These are phyloP conservation scores for Plecotus auritus DNA, from an alignment of 2,113 vertebrate genomes.

Conservation along the genomic window DNA sequence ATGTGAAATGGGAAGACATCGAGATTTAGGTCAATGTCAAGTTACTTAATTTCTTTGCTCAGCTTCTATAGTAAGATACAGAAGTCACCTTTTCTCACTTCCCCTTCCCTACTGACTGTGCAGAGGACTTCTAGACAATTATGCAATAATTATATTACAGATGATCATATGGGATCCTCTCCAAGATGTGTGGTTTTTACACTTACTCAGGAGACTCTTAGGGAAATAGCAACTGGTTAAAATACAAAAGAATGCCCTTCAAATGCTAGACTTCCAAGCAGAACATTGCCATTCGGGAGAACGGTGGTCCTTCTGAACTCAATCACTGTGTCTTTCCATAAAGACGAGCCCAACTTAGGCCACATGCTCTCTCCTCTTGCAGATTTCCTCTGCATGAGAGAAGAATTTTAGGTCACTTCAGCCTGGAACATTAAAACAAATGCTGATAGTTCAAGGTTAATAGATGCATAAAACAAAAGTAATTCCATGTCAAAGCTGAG, in stretches of 20 bases:
- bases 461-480: constrained; percentile 90
- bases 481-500: constrained; percentile 86
- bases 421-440: constrained; percentile 86
- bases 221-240: not conserved
- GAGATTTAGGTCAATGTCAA: not conserved
- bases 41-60: not conserved
- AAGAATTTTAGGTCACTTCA: constrained; percentile 85
- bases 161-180: not conserved
- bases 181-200: not conserved
- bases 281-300: not conserved
- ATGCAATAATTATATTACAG: not conserved
- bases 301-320: not conserved
- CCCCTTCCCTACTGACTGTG: not conserved
- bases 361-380: rapidly evolving
- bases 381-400: constrained; percentile 74
- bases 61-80: not conserved
- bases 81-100: not conserved
- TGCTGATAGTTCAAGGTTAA: constrained; percentile 90
- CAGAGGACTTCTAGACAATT: not conserved
- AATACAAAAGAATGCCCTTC: not conserved
- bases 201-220: not conserved
- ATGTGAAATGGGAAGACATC: not conserved
- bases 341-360: not conserved
- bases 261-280: not conserved
- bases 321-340: not conserved